Conservation (phyloP, 2,113 vertebrate genomes). For the Chlorodrepanis virens region DNA sequence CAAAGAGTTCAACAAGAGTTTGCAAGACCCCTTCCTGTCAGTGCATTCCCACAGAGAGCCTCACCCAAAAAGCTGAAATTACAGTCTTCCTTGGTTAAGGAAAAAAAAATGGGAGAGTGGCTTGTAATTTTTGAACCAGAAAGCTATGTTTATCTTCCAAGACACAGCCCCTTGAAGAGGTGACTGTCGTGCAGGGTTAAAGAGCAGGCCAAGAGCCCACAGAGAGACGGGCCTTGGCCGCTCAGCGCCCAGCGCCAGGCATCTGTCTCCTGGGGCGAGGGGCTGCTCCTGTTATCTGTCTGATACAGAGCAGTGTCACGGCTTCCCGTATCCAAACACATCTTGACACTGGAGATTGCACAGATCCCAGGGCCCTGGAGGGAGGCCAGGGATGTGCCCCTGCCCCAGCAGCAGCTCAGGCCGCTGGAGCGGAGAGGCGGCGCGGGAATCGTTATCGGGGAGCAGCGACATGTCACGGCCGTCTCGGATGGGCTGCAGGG, state of each 20-base stretch:
- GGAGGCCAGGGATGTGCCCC: neutral
- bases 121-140: slow-evolving; percentile 33
- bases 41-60: neutral
- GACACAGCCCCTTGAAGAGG: neutral
- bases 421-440: neutral
- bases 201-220: neutral
- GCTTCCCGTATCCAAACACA: slow-evolving; percentile 49
- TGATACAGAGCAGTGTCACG: neutral
- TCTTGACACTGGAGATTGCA: slow-evolving; percentile 60
- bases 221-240: fast-evolving
- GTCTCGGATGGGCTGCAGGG: neutral
- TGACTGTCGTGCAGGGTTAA: neutral
- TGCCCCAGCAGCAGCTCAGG: neutral
- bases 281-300: slow-evolving; percentile 30
- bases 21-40: slow-evolving; percentile 8
- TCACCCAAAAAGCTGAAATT: slow-evolving; percentile 32
- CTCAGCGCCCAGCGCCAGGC: neutral
- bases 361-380: slow-evolving; percentile 46
- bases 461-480: neutral
- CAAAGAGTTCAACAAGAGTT: slow-evolving; percentile 4
- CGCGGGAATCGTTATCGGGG: neutral
- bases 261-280: neutral
- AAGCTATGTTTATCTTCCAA: slow-evolving; percentile 9
- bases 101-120: neutral
- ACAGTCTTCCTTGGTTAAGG: neutral